A percentile compares a stretch with the other conserved stretches of the same genome.
phyloP scores from a whole-genome alignment of 2,113 vertebrate genomes.

The Eira barbara region DNA sequence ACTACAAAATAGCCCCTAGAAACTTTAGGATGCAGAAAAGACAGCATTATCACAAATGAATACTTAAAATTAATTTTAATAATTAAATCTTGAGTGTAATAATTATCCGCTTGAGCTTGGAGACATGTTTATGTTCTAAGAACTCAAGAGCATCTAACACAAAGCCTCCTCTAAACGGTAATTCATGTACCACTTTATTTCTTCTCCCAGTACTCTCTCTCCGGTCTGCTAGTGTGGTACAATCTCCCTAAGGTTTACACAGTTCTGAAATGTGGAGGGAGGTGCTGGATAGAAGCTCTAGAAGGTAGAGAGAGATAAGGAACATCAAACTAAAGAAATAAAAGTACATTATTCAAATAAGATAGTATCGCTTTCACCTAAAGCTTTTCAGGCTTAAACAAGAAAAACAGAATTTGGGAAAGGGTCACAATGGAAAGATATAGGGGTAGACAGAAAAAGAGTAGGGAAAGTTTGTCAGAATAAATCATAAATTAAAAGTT shows the following conservation, averaged over 20 bases:
- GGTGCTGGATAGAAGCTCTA: neutral
- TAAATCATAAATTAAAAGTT: constrained; percentile 16
- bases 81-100: constrained; percentile 15
- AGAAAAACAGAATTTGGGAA: neutral
- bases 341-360: constrained; percentile 9
- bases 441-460: neutral
- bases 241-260: neutral
- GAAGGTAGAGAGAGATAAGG: neutral
- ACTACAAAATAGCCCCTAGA: neutral
- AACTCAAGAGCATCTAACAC: neutral
- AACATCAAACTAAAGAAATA: neutral
- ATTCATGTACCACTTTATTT: neutral
- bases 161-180: neutral
- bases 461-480: neutral
- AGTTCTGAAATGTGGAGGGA: neutral
- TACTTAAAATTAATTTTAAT: constrained; percentile 21
- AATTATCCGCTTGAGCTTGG: neutral
- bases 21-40: neutral
- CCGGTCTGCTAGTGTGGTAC: neutral
- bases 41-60: neutral
- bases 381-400: neutral
- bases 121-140: neutral
- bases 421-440: neutral
- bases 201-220: neutral
- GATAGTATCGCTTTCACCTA: neutral